Base-by-base conservation (phyloP, 2,888 invertebrate species). In the Clepsis dumicolana region DNA sequence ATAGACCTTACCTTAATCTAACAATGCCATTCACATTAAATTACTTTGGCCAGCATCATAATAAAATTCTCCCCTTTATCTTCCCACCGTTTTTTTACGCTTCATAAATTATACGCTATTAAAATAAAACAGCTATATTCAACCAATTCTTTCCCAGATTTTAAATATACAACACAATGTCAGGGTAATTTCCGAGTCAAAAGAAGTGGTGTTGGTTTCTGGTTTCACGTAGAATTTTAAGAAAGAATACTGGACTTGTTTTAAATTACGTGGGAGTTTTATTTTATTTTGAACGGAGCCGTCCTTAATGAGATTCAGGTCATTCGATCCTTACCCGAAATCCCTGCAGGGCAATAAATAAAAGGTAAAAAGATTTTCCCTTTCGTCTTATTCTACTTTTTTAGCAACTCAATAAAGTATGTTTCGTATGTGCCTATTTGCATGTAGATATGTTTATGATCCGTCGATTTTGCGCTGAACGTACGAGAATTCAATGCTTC, bases 261-360 rank as follows among this genome's bases (percentile, higher is more conserved):
- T 38, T 24, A 29, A 50, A 50, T 65, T 2, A 59, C 52, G 12
- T 24, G 14, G 38, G 38, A 65, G 32, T 60, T 65, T 44, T 32
- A 54, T 66, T 66, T 48, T 54, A 66, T 66, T 61, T 54, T 48
- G 54, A 66, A 53, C 65, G 60, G 25, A 25, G 41, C 21, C 53
- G 7, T 32, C 21, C 52, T 41, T 65, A 61, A 66, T 54, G 61
- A 66, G 35, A 66, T 66, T 66, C 44, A 61, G 61, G 66, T 66
- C 54, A 66, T 50, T 57, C 50, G 35, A 54, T 61, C 66, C 66
- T 66, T 50, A 41, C 41, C 38, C 25, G 25, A 29, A 61, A 61
- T 54, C 66, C 61, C 54, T 48, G 61, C 54, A 25, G 44, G 18
- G 32, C 35, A 61, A 66, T 61, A 65, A 61, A 56, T 61, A 66